Evolutionary conservation across 2,113 vertebrate genomes (phyloP).

Genomic region (Stigmatopora argus): DNA sequence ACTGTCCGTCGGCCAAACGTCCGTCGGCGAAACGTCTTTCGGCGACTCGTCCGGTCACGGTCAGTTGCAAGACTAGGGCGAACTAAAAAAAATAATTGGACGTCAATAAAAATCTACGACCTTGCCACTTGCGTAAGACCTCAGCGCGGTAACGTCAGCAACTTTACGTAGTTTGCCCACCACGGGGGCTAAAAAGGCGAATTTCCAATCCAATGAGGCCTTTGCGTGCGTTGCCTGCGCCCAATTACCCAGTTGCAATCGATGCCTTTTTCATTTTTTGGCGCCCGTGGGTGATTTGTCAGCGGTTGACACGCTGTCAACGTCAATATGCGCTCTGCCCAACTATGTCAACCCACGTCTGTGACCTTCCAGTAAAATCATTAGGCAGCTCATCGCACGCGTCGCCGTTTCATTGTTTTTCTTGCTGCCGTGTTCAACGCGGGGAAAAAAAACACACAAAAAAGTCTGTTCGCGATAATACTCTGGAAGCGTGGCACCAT

Average conservation of each 20-base stretch:
- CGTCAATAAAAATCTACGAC: slow-evolving; percentile 12
- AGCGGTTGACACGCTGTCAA: slow-evolving; percentile 40
- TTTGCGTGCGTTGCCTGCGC: slow-evolving; percentile 16
- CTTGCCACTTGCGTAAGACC: slow-evolving; percentile 36
- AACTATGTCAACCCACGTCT: slow-evolving; percentile 45
- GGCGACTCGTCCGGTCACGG: too few relatives aligned
- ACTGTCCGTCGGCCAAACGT: too few relatives aligned
- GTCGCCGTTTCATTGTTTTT: slow-evolving; percentile 15
- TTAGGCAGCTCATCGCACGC: slow-evolving; percentile 32
- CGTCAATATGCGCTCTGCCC: slow-evolving; percentile 43
- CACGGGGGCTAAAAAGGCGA: background rate
- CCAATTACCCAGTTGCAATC: slow-evolving; percentile 31
- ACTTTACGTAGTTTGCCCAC: too few relatives aligned
- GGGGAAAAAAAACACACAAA: background rate
- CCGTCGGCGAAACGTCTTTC: too few relatives aligned
- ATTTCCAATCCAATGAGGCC: background rate
- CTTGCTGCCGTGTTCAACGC: background rate
- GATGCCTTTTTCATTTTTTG: slow-evolving; percentile 34
- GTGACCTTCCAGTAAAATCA: slow-evolving; percentile 60
- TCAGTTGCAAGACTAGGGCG: too few relatives aligned
- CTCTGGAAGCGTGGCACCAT: too few relatives aligned
- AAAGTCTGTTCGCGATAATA: too few relatives aligned
- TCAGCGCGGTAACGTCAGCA: too few relatives aligned
- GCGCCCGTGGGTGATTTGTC: slow-evolving; percentile 43
- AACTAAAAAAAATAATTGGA: slow-evolving; percentile 13